These are phyloP conservation scores for Uria aalge DNA, from an alignment of 2,113 vertebrate genomes.

Conservation along the genomic window DNA sequence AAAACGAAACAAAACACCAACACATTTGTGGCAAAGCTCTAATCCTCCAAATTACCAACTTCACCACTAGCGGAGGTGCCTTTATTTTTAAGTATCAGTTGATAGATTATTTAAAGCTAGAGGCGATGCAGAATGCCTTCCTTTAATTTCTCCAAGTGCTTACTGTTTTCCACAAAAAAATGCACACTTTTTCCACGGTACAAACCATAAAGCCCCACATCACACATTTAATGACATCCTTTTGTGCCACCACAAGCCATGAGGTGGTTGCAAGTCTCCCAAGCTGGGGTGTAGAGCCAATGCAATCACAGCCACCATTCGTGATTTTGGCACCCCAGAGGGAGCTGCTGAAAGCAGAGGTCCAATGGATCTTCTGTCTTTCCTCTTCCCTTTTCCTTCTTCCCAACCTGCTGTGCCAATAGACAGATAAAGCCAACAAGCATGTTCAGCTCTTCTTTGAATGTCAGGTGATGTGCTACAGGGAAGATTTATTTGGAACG, in stretches of 20 bases:
- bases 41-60: background rate
- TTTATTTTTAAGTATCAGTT: background rate
- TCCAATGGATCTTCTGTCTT: background rate
- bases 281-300: background rate
- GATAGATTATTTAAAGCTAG: background rate
- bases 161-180: background rate
- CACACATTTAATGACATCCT: background rate
- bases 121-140: background rate
- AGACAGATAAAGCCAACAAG: background rate
- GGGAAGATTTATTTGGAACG: background rate
- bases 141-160: background rate
- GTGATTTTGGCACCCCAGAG: background rate
- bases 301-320: background rate
- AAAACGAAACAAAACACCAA: background rate
- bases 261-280: background rate
- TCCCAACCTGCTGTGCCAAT: background rate
- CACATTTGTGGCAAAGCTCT: background rate
- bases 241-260: background rate
- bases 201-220: background rate
- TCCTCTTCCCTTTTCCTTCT: background rate
- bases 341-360: background rate
- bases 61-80: background rate
- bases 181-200: background rate
- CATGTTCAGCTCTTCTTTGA: background rate
- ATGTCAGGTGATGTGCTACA: background rate